Base-by-base conservation (phyloP, 2,888 invertebrate species). In the Eumerus sabulonum region DNA sequence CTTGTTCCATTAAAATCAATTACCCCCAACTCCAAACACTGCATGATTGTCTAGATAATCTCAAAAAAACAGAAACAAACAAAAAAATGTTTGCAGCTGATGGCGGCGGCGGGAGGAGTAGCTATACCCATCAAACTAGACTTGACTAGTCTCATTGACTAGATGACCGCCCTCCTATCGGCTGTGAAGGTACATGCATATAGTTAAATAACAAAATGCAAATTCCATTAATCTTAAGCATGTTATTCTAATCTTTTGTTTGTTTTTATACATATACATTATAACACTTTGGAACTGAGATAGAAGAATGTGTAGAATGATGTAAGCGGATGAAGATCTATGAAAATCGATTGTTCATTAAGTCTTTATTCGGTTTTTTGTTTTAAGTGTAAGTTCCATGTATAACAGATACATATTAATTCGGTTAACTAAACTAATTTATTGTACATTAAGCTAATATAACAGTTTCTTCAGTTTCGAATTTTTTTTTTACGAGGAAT, bases 141-240 rank as follows among this genome's bases (percentile, higher is more conserved):
- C 70, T 73, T 45, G 27, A 27, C 3, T 7, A 27, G 3, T 7
- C 7, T 27, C 27, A 27, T 7, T 4, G 27, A 7, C 27, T 27
- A 27, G 27, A n/a, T 27, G 27, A 7, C 3, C 27, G 7, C 27
- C 7, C 3, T 27, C 3, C 7, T 27, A 27, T 27, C 27, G 7
- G 27, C 27, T 27, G 27, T 27, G 27, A 27, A 27, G 27, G 27
- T 4, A 7, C 27, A 7, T 7, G 27, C 2, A 27, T 27, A 27
- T 27, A 27, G 2, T 27, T 4, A 27, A 27, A 66, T 60, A 36
- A 36, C 5, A 36, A 36, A 11, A 36, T 9, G 5, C 5, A 36
- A 68, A 77, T 77, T 77, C 77, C 77, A 77, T 53, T 77, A 77
- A 77, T 77, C 48, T 68, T 77, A 72, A 68, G 57, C 19, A 42